Evolutionary conservation across 2,113 vertebrate genomes (phyloP).

Genomic region (Argyrosomus japonicus): DNA sequence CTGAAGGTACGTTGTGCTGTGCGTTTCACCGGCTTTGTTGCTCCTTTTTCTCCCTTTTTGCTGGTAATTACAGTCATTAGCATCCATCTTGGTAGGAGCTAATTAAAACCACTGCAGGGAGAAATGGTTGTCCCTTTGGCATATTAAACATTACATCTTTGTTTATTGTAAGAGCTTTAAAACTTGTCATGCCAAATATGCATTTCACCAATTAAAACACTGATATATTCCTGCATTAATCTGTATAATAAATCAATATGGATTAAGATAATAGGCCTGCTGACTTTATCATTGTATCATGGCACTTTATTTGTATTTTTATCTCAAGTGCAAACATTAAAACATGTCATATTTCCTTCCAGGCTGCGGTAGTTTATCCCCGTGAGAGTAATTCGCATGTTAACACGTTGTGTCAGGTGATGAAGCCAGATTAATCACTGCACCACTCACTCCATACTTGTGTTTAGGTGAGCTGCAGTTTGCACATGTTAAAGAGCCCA

Average conservation of each 20-base stretch:
- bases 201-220: neutral
- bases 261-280: neutral
- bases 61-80: conserved; percentile 75
- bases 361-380: neutral
- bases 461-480: conserved; percentile 19
- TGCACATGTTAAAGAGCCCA: conserved; percentile 6
- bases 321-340: neutral
- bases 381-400: neutral
- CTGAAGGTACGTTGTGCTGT: conserved; percentile 46
- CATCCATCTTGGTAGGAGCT: conserved; percentile 75
- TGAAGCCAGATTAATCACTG: conserved; percentile 34
- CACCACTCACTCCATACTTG: conserved; percentile 10
- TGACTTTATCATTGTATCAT: neutral
- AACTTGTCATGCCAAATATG: neutral
- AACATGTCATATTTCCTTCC: neutral
- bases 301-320: neutral
- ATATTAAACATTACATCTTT: neutral
- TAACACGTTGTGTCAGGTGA: neutral
- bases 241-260: neutral
- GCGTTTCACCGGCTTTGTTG: conserved; percentile 30
- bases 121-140: conserved; percentile 11
- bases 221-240: neutral
- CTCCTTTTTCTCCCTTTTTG: conserved; percentile 1
- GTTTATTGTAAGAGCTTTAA: neutral
- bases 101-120: conserved; percentile 61